These are phyloP conservation scores for Capreolus pygargus DNA, from an alignment of 2,113 vertebrate species.

Conservation along the genomic window DNA sequence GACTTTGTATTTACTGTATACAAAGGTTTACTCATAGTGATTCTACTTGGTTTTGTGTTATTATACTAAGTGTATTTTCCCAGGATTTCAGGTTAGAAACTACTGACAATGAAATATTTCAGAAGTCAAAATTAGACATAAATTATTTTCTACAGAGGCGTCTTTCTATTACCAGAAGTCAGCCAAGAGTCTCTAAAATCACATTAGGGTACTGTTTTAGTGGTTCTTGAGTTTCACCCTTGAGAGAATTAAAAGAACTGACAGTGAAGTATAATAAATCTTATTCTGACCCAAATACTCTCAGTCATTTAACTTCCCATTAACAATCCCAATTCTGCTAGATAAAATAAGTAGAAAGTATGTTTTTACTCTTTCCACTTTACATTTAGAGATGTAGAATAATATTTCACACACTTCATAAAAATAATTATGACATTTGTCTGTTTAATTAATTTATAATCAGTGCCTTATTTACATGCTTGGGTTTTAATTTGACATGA, in stretches of 20 bases:
- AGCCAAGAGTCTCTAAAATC: conserved; percentile 66
- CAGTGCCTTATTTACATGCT: conserved; percentile 48
- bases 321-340: conserved; percentile 3
- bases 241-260: conserved; percentile 62
- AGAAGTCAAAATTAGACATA: conserved; percentile 69
- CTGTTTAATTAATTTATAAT: conserved; percentile 14
- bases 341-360: conserved; percentile 27
- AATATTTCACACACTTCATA: not conserved
- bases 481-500: conserved; percentile 55
- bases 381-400: conserved; percentile 17
- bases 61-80: conserved; percentile 50
- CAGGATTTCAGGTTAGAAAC: conserved; percentile 69
- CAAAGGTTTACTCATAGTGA: conserved; percentile 53
- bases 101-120: conserved; percentile 75
- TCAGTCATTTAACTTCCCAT: conserved; percentile 24
- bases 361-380: conserved; percentile 29
- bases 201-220: conserved; percentile 59
- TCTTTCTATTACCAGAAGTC: conserved; percentile 73
- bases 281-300: conserved; percentile 52
- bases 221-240: conserved; percentile 73
- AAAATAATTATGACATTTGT: conserved; percentile 25
- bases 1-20: not conserved
- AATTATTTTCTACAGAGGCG: conserved; percentile 68
- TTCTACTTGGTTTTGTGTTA: conserved; percentile 49
- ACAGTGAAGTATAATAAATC: conserved; percentile 63